phyloP scores from a whole-genome alignment of 35 echinoderm and acorn worm genomes.

The Holothuria glaberrima region DNA sequence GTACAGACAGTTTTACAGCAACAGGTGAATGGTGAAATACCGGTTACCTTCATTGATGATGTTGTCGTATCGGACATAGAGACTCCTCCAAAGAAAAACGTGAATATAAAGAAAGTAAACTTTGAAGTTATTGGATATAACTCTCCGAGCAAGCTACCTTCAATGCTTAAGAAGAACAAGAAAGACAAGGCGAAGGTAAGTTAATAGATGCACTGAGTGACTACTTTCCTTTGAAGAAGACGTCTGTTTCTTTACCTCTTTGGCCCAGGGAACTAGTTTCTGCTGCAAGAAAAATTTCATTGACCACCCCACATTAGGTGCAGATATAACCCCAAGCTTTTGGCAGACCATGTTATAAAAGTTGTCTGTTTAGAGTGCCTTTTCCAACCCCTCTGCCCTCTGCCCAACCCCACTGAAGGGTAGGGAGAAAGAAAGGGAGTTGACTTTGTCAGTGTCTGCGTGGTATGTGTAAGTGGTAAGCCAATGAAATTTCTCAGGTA shows the following conservation, averaged over 20 bases:
- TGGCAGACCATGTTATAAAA: too few relatives aligned
- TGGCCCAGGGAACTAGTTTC: too few relatives aligned
- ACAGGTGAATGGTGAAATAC: conserved; percentile 54
- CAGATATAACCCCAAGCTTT: too few relatives aligned
- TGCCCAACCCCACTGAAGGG: too few relatives aligned
- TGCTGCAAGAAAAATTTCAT: too few relatives aligned
- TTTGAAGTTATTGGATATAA: conserved; percentile 54
- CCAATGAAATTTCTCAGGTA: too few relatives aligned
- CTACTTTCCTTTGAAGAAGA: neutral
- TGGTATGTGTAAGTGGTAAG: too few relatives aligned
- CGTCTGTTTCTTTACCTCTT: neutral
- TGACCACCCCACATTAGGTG: too few relatives aligned
- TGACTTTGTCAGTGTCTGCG: too few relatives aligned
- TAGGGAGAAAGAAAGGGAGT: too few relatives aligned
- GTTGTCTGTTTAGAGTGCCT: too few relatives aligned
- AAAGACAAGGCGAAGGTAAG: conserved; percentile 24
- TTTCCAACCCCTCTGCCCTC: too few relatives aligned
- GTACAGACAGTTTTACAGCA: conserved; percentile 25
- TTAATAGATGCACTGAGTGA: neutral
- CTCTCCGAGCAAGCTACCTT: neutral
- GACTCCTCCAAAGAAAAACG: neutral
- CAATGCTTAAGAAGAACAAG: neutral
- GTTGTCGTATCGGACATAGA: conserved; percentile 14
- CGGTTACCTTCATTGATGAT: conserved; percentile 9
- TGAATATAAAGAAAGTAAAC: neutral